Percentiles rank a stretch among this genome's conserved stretches.
Conservation (phyloP, 1,140 invertebrate genomes). For the Drosophila sulfurigaster region DNA sequence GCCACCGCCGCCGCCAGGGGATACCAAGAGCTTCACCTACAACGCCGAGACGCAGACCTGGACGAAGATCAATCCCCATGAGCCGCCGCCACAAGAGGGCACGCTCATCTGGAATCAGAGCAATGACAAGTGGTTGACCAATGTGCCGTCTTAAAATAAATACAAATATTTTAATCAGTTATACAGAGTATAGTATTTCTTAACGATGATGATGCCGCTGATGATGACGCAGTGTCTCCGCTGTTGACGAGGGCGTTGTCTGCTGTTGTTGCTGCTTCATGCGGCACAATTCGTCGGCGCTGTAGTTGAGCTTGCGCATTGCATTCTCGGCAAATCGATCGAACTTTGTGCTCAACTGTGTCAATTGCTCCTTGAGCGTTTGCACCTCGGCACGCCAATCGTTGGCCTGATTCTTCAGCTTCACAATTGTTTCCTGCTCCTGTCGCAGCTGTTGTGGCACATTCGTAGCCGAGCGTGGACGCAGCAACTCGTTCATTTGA, state of each 20-base stretch:
- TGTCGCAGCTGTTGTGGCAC: conserved; percentile 71
- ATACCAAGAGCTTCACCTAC: conserved; percentile 73
- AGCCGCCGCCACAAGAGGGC: conserved; percentile 58
- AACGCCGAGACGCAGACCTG: conserved; percentile 67
- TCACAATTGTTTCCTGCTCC: conserved; percentile 58
- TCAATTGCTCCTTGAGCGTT: conserved; percentile 61
- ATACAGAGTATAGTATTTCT: conserved; percentile 2
- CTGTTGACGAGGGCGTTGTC: conserved; percentile 17
- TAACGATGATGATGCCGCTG: conserved; percentile 57
- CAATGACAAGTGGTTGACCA: conserved; percentile 79
- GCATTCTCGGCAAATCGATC: conserved; percentile 73
- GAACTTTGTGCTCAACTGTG: conserved; percentile 61
- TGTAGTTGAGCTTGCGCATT: conserved; percentile 71
- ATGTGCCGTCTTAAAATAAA: conserved; percentile 69
- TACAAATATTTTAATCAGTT: background rate
- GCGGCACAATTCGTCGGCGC: conserved; percentile 76
- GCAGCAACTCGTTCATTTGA: conserved; percentile 69
- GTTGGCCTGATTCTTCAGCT: conserved; percentile 70
- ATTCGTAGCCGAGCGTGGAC: conserved; percentile 79
- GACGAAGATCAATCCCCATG: conserved; percentile 51
- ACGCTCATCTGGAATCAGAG: conserved; percentile 76
- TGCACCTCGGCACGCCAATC: conserved; percentile 67
- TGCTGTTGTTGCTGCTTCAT: conserved; percentile 34
- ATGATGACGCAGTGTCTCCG: conserved; percentile 50
- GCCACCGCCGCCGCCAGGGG: conserved; percentile 53